phyloP scores from a whole-genome alignment of 2,888 invertebrate genomes.

The Andrena praecox region DNA sequence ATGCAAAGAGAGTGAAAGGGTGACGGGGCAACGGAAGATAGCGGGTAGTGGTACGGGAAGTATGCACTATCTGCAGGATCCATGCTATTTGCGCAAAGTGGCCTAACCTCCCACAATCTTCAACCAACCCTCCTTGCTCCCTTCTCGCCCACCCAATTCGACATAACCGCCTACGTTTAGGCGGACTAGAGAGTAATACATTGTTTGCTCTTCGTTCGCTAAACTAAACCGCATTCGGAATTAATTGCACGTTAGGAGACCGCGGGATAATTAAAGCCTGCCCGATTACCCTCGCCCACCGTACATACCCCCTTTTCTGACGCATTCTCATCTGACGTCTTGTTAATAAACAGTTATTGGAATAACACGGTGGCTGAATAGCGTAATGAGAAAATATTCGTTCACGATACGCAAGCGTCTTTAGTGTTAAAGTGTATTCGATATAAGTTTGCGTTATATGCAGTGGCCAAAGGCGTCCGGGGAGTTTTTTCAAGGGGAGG shows the following conservation, averaged over 20 bases:
- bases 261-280: conserved; percentile 81
- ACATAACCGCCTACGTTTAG: conserved; percentile 81
- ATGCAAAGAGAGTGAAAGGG: conserved; percentile 68
- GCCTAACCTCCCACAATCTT: conserved; percentile 70
- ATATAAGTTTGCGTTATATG: too few species aligned
- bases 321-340: conserved; percentile 74
- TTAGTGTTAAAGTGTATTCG: too few species aligned
- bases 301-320: conserved; percentile 55
- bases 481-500: too few species aligned
- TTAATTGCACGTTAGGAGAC: conserved; percentile 82
- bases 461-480: too few species aligned
- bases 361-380: conserved; percentile 29
- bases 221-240: conserved; percentile 83
- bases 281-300: conserved; percentile 72
- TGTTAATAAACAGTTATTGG: conserved; percentile 47
- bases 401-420: not conserved
- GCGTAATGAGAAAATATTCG: conserved; percentile 8
- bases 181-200: conserved; percentile 78
- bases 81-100: conserved; percentile 81
- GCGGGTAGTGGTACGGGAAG: conserved; percentile 61
- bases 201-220: conserved; percentile 82
- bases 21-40: conserved; percentile 54
- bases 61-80: conserved; percentile 80
- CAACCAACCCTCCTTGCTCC: conserved; percentile 29
- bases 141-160: conserved; percentile 60